Conservation (phyloP, 2,888 invertebrate species). For the Zygothrica quintamaculata region DNA sequence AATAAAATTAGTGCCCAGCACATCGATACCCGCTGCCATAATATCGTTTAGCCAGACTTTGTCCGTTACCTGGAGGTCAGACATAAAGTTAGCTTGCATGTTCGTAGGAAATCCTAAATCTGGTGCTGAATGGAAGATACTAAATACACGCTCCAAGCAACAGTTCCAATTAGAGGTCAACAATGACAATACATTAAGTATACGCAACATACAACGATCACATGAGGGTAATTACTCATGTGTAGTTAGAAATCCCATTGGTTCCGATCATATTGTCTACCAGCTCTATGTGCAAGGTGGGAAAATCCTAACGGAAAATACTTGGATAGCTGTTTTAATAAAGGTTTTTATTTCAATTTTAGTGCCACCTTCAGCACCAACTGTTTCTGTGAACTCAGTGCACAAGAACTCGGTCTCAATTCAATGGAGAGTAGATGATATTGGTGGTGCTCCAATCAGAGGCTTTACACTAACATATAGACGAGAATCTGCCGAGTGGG, state of each 20-base stretch:
- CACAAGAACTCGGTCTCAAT: constrained; percentile 86
- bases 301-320: background rate
- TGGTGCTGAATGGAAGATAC: constrained; percentile 85
- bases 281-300: constrained; percentile 86
- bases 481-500: constrained; percentile 86
- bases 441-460: constrained; percentile 86
- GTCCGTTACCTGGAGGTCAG: constrained; percentile 86
- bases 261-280: constrained; percentile 86
- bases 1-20: constrained; percentile 85
- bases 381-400: constrained; percentile 85
- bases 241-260: constrained; percentile 85
- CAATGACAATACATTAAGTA: constrained; percentile 85
- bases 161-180: constrained; percentile 84
- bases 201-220: constrained; percentile 85
- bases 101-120: constrained; percentile 86
- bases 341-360: constrained; percentile 1
- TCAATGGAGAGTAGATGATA: constrained; percentile 86
- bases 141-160: constrained; percentile 83
- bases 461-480: constrained; percentile 86
- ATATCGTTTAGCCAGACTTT: constrained; percentile 86
- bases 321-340: background rate
- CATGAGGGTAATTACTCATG: constrained; percentile 87
- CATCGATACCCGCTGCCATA: constrained; percentile 86
- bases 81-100: constrained; percentile 86
- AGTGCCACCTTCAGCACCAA: constrained; percentile 87